A percentile compares a stretch with the other conserved stretches of the same genome.
phyloP scores from a whole-genome alignment of 1,140 invertebrate species.

The Drosophila sucinea region DNA sequence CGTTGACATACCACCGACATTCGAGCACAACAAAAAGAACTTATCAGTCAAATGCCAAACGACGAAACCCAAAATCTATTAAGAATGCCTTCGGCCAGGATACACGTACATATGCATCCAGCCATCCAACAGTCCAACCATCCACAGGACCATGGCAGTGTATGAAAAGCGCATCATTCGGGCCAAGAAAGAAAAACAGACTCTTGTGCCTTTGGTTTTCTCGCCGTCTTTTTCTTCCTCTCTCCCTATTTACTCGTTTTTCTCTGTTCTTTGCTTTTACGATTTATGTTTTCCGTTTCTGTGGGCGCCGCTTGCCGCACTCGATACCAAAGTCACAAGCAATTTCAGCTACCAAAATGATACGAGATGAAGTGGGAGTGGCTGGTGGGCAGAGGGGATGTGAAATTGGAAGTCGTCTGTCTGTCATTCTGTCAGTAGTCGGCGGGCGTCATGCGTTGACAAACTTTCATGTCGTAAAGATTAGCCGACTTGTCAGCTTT shows the following conservation, averaged over 20 bases:
- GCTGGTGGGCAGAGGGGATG: background rate
- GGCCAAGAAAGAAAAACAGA: constrained; percentile 10
- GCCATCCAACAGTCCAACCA: background rate
- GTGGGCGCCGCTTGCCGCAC: constrained; percentile 9
- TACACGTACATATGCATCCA: background rate
- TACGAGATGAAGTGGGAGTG: background rate
- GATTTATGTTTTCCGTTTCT: constrained; percentile 6
- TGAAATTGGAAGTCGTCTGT: background rate
- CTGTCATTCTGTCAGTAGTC: constrained; percentile 19
- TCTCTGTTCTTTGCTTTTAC: constrained; percentile 15
- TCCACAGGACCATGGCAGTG: background rate
- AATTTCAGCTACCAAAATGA: constrained; percentile 40
- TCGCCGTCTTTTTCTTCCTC: constrained; percentile 1
- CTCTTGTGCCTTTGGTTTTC: constrained; percentile 9
- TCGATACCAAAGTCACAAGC: constrained; percentile 43
- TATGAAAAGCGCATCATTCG: constrained; percentile 7
- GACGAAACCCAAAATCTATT: constrained; percentile 56
- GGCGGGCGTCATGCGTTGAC: constrained; percentile 33
- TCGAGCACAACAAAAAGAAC: constrained; percentile 28
- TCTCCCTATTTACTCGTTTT: background rate
- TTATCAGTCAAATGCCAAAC: constrained; percentile 64
- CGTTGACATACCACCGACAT: constrained; percentile 3
- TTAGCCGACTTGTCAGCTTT: constrained; percentile 51
- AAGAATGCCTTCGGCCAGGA: constrained; percentile 50
- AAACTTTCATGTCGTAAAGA: constrained; percentile 53